Base-by-base conservation (phyloP, 2,797 vertebrate species). In the Onychomys arenicola region DNA sequence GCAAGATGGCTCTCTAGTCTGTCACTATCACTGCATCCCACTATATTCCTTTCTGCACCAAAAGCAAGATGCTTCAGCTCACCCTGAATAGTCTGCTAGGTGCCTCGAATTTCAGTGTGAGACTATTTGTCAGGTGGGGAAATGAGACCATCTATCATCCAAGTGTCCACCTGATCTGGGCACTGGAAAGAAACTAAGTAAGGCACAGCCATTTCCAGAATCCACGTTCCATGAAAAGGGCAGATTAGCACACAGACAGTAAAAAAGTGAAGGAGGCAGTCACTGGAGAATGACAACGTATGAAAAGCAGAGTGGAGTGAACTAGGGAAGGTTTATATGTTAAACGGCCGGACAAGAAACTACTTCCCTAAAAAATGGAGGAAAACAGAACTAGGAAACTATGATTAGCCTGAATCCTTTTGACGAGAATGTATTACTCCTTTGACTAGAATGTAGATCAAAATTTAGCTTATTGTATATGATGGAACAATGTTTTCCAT, bases 81-180 rank as follows among this genome's bases (percentile, higher is more conserved):
- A 90, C 27, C 32, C 63, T 27, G 63, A 69, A 43, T 37, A 93
- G 37, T 85, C 40, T 55, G 87, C 57, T 37, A 83, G 65, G 82
- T 95, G n/a, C 49, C 73, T 95, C 43, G 75, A 82, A 78, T 80
- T 95, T 94, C 84, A 90, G 75, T 90, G 90, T 93, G 80, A 94
- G 52, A 40, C 67, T 55, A 84, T 34, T 77, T 90, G 77, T 90
- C 81, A 55, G 52, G 57, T 25, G 46, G 85, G 43, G 94, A 96
- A 95, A 95, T 52, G 21, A 92, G 61, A 90, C 13, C 57, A 85
- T 65, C 67, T 84, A 93, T 27, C 19, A 67, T 80, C 93, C 57
- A 94, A 93, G 46, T 29, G 89, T 34, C 71, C 86, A 75, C 49
- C 52, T 84, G 84, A 83, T 85, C 25, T 77, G n/a, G 63, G 65